Evolutionary conservation across 1,140 invertebrate species (phyloP), one percentile per base, ranked within the genome.

Genomic region (Drosophila ambigua): DNA sequence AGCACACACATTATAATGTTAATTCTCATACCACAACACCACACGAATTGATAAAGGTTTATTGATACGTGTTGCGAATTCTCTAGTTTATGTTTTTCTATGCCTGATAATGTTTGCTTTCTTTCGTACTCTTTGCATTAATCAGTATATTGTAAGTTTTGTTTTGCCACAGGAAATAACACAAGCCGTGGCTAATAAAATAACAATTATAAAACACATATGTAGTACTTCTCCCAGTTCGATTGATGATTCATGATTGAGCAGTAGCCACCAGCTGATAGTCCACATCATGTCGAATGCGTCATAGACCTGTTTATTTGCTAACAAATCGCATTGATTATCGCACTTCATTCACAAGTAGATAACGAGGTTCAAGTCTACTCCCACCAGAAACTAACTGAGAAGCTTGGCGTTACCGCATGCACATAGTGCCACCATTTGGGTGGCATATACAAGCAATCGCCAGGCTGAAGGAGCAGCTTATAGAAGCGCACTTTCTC

Each of bases 381-480:
- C 7, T 88, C 72, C 96, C 96, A 98, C 97, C 98, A 98, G 93
- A 98, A 98, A 92, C 97, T 98, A 1, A 98, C 95, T 39, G 97
- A 98, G 85, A 98, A 97, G 90, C 95, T 96, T 15, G 95, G 93
- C 16, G 94, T 94, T 24, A 97, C 91, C n/a, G 97, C 95, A 67
- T 96, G 95, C 26, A 98, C 96, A 92, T 98, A 97, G 93, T 98
- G 97, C 97, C 97, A 98, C 97, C 97, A 98, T 81, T 96, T 97
- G 35, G 96, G 95, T 49, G 98, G 97, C 76, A 99, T 96, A 91
- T 96, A 98, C n/a, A 98, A 92, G 92, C 98, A 97, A 90, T 98
- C 96, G 20, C 97, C 97, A 13, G 96, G 95, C 69, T 95, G 94
- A 28, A 98, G 92, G 4, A 95, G 92, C 87, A 96, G 95, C 89